Evolutionary conservation across 2,888 invertebrate genomes (phyloP).

Genomic region (Cerastis leucographa): DNA sequence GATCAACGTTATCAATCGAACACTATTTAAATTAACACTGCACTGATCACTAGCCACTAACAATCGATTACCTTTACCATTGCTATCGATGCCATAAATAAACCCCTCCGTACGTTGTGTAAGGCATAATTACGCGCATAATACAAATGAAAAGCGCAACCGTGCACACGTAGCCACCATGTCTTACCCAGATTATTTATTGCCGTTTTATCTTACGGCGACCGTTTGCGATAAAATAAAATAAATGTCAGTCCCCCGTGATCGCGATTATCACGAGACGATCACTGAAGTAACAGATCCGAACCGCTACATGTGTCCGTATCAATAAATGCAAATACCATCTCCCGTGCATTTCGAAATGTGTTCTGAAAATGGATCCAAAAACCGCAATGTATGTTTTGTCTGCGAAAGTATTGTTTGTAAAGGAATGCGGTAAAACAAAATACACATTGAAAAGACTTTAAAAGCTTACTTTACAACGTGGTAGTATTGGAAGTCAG

Average conservation of each 20-base stretch:
- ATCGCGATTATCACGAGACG: conserved; percentile 88
- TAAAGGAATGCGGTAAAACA: conserved; percentile 76
- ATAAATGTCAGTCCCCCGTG: conserved; percentile 87
- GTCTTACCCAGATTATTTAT: conserved; percentile 88
- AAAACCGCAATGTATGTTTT: conserved; percentile 68
- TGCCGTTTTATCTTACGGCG: conserved; percentile 87
- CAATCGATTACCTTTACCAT: conserved; percentile 80
- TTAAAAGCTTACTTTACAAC: conserved; percentile 81
- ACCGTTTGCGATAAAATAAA: conserved; percentile 88
- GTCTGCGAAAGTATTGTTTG: conserved; percentile 38
- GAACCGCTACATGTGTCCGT: conserved; percentile 54
- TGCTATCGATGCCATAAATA: conserved; percentile 77
- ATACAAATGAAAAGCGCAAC: conserved; percentile 87
- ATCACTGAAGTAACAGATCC: conserved; percentile 80
- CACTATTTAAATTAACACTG: conserved; percentile 74
- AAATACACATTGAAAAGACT: conserved; percentile 83
- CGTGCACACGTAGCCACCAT: conserved; percentile 82
- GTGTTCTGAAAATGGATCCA: background rate
- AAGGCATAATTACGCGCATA: conserved; percentile 87
- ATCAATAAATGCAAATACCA: conserved; percentile 62
- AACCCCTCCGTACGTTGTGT: conserved; percentile 74
- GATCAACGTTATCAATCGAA: conserved; percentile 50
- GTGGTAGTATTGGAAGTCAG: conserved; percentile 84
- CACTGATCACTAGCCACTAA: conserved; percentile 79
- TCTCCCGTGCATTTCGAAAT: conserved; percentile 46